Conservation (phyloP, 2,113 vertebrate genomes). For the Cyanistes caeruleus region DNA sequence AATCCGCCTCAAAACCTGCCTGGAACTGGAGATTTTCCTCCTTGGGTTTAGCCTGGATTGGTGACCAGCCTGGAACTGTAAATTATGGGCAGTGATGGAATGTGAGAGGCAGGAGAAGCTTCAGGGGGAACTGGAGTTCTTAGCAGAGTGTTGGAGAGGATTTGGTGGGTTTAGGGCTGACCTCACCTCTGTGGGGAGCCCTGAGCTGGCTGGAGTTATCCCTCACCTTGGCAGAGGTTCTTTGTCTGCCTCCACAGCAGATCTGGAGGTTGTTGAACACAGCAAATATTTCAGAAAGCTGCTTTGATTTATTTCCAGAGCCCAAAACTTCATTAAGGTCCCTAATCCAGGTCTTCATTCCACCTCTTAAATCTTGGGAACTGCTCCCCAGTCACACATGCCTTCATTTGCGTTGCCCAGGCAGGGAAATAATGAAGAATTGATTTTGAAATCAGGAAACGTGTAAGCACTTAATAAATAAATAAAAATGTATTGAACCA, state of each 20-base stretch:
- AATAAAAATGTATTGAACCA: neutral
- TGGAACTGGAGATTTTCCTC: neutral
- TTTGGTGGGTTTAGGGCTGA: neutral
- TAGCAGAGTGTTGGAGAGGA: neutral
- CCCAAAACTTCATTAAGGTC: neutral
- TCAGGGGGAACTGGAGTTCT: neutral
- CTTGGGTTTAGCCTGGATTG: neutral
- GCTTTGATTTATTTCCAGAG: neutral
- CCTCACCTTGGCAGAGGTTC: neutral
- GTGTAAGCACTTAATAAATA: neutral
- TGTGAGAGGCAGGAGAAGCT: neutral
- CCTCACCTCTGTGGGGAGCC: neutral
- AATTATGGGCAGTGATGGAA: neutral
- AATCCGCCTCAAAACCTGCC: neutral
- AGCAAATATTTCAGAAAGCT: neutral
- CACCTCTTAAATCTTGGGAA: neutral
- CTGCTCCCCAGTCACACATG: neutral
- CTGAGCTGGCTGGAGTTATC: neutral
- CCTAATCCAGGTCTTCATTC: neutral
- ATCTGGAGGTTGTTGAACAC: neutral
- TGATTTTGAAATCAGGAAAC: neutral
- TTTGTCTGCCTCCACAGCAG: neutral
- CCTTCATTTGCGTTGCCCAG: neutral
- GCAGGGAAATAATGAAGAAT: conserved; percentile 12
- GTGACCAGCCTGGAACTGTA: neutral